Evolutionary conservation across 2,797 vertebrate species (phyloP).

Genomic region (Chanos chanos): DNA sequence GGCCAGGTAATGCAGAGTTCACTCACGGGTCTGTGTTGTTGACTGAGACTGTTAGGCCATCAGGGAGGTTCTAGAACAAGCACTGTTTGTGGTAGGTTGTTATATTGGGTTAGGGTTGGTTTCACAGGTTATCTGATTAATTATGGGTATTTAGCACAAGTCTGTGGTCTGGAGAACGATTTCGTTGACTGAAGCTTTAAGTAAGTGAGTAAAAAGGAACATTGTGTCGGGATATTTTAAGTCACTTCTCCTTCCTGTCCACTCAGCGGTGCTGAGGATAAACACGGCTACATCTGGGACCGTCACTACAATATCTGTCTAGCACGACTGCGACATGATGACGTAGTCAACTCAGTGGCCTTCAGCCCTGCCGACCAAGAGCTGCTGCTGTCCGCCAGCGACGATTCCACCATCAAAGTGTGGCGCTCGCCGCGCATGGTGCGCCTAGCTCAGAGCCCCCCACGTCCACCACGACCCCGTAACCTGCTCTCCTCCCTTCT

Average conservation of each 20-base stretch:
- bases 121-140: not conserved
- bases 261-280: slow-evolving; percentile 89
- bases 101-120: too few relatives aligned
- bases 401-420: slow-evolving; percentile 90
- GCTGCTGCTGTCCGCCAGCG: slow-evolving; percentile 90
- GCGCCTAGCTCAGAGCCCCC: slow-evolving; percentile 63
- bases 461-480: slow-evolving; percentile 50
- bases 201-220: not conserved
- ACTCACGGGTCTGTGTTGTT: not conserved
- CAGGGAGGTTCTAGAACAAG: too few relatives aligned
- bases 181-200: too few relatives aligned
- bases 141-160: not conserved
- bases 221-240: not conserved
- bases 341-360: slow-evolving; percentile 95
- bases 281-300: slow-evolving; percentile 97
- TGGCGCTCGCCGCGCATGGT: slow-evolving; percentile 87
- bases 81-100: too few relatives aligned
- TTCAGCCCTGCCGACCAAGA: slow-evolving; percentile 95
- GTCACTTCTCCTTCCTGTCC: not conserved
- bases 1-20: slow-evolving; percentile 78
- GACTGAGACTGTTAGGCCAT: too few relatives aligned
- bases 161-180: too few relatives aligned
- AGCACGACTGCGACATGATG: slow-evolving; percentile 87
- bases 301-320: slow-evolving; percentile 96
- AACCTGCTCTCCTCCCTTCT: slow-evolving; percentile 78